These are phyloP conservation scores for Ammodramus savannarum DNA, from an alignment of 2,113 vertebrate species.

Conservation along the genomic window DNA sequence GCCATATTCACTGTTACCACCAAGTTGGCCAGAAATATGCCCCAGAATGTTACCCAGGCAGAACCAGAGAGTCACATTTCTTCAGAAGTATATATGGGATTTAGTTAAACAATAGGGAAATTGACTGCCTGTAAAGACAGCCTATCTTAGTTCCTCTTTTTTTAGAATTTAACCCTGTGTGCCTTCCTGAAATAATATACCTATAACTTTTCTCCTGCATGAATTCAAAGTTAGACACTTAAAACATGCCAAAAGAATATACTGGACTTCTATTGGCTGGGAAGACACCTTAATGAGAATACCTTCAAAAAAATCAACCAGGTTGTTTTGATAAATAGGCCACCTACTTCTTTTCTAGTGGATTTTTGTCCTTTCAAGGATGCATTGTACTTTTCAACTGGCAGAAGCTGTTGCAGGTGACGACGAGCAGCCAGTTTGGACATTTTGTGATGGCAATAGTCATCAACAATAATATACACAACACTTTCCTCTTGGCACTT, in stretches of 20 bases:
- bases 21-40: neutral
- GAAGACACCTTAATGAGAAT: neutral
- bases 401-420: neutral
- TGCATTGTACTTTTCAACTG: neutral
- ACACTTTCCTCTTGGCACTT: neutral
- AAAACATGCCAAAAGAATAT: neutral
- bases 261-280: neutral
- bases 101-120: neutral
- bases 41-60: accelerated
- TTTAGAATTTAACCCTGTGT: neutral
- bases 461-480: neutral
- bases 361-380: neutral
- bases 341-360: neutral
- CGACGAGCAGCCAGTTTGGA: neutral
- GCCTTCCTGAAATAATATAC: neutral
- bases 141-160: neutral
- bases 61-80: neutral
- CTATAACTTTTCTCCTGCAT: neutral
- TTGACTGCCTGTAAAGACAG: neutral
- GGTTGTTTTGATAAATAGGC: neutral
- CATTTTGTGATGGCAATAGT: neutral
- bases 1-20: neutral
- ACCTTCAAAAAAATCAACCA: neutral
- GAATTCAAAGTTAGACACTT: neutral
- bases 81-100: neutral